Percentiles rank a stretch among this genome's conserved stretches.
phyloP scores from a whole-genome alignment of 1,140 invertebrate species.

The Cepaea nemoralis region DNA sequence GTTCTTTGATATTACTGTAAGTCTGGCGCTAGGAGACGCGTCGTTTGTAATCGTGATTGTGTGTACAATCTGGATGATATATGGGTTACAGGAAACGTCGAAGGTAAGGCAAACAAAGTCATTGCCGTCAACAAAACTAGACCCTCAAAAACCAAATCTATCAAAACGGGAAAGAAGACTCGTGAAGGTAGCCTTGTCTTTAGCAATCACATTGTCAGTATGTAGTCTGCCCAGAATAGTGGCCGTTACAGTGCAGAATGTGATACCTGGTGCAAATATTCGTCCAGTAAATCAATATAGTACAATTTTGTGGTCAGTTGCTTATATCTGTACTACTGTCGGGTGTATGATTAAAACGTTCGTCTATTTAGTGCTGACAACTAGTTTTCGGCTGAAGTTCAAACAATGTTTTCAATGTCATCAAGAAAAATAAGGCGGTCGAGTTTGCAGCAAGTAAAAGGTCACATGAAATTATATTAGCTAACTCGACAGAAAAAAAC shows the following conservation, averaged over 20 bases:
- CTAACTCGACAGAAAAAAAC: too few relatives aligned
- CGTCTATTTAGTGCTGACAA: not conserved
- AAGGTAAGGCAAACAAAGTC: not conserved
- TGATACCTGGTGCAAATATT: not conserved
- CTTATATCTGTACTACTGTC: not conserved
- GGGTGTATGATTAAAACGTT: not conserved
- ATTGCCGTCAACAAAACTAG: not conserved
- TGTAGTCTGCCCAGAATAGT: not conserved
- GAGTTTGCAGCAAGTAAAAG: too few relatives aligned
- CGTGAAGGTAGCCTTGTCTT: not conserved
- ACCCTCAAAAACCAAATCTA: not conserved
- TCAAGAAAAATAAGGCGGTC: too few relatives aligned
- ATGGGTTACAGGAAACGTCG: not conserved
- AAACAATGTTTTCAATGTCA: too few relatives aligned
- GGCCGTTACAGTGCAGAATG: not conserved
- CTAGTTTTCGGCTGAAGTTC: too few relatives aligned
- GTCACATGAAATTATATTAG: too few relatives aligned
- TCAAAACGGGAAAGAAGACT: not conserved
- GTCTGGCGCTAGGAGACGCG: not conserved
- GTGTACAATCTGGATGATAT: not conserved
- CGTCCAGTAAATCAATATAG: not conserved
- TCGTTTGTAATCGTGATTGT: not conserved
- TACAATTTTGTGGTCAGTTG: not conserved
- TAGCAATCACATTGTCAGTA: not conserved
- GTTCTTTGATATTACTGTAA: not conserved